Conservation (phyloP, 1,140 invertebrate genomes). For the Heliconius hermathena region DNA sequence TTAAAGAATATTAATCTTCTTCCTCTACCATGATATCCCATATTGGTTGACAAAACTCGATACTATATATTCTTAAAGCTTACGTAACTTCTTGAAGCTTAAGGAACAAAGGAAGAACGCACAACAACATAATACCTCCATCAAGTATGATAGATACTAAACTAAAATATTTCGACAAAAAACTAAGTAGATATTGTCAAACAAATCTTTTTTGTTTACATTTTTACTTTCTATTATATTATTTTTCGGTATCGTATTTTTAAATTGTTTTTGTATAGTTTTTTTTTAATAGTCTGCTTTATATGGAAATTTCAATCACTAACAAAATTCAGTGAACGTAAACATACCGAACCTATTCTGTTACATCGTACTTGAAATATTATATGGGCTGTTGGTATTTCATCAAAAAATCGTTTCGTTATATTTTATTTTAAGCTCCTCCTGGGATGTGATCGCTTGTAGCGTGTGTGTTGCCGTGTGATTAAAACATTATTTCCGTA, state of each 20-base stretch:
- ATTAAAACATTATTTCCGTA: not conserved
- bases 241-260: not conserved
- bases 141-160: not conserved
- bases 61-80: not conserved
- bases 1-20: too few relatives aligned
- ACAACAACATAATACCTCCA: not conserved
- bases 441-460: slow-evolving; percentile 17
- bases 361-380: slow-evolving; percentile 1
- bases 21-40: too few relatives aligned
- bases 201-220: not conserved
- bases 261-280: not conserved
- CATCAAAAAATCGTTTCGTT: slow-evolving; percentile 23
- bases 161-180: not conserved
- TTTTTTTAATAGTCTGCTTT: not conserved
- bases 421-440: slow-evolving; percentile 21
- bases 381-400: slow-evolving; percentile 4
- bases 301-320: slow-evolving; percentile 1
- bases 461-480: not conserved
- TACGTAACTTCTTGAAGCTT: not conserved
- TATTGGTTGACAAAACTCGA: not conserved
- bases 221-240: not conserved
- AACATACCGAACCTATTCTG: not conserved
- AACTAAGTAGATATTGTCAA: not conserved
- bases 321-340: not conserved
- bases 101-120: not conserved